Evolutionary conservation across 1,140 invertebrate genomes (phyloP), one percentile per base, ranked within the genome.

Genomic region (Zaprionus camerounensis): DNA sequence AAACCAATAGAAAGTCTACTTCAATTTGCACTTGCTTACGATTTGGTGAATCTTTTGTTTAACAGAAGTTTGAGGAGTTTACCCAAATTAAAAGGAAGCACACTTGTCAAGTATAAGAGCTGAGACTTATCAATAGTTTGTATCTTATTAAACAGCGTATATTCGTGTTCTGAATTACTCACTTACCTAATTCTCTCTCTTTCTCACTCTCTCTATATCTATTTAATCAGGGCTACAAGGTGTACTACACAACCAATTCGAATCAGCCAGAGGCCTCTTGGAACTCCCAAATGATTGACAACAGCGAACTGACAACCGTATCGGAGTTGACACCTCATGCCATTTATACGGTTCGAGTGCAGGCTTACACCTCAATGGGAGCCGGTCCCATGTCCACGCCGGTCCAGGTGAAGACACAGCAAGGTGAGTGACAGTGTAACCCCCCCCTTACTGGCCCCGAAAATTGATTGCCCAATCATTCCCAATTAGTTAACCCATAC

Each of bases 341-440:
- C 11, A 97, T 98, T 69, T 99, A 99, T 93, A 98, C 98, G 12
- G 98, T 99, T 71, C 94, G 96, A 64, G 97, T 99, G 0, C 97
- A 98, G 92, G 98, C 97, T 1, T 96, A 97, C 85, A 98, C 98
- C 4, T 97, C 96, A 31, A 97, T 98, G 62, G 98, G 97, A 4
- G 96, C 97, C 22, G 97, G 98, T 67, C 98, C 98, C 1, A 94
- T 99, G 69, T 99, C 98, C 71, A 94, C 96, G 0, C 97, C 98
- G 13, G 97, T 99, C 15, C 97, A 98, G 94, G 98, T 99, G 76
- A 99, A 99, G 94, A 99, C 98, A 9, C 97, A 98, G 91, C 98
- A 98, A 96, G 98, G 97, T 96, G 95, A 95, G 95, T 76, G 61
- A 41, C 44, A 53, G 12, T 51, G 34, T 7, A 34, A n/a, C 41